A percentile compares a stretch with the other conserved stretches of the same genome.
Evolutionary conservation across 23 tunicate species (phyloP).

Genomic region (Styela plicata): DNA sequence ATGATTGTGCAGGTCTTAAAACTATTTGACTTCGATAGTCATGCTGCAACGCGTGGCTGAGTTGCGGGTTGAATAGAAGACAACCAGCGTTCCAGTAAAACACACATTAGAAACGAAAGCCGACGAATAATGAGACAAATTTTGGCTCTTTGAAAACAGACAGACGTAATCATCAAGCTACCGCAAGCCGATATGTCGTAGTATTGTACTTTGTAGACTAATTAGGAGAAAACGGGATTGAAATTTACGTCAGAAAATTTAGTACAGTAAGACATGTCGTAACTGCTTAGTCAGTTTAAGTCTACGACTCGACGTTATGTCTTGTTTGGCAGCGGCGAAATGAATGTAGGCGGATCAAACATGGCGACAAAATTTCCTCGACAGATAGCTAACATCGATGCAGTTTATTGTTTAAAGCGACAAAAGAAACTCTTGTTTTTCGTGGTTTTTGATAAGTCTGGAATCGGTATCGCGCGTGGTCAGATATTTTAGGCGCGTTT

Average conservation of each 20-base stretch:
- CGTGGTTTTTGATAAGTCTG: neutral
- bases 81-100: neutral
- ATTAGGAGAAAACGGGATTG: neutral
- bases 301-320: neutral
- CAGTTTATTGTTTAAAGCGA: neutral
- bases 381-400: neutral
- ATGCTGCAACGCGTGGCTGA: neutral
- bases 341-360: neutral
- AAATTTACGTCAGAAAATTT: neutral
- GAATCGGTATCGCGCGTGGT: neutral
- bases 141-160: neutral
- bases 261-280: neutral
- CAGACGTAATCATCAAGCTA: neutral
- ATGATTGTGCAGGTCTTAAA: neutral
- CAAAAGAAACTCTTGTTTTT: neutral
- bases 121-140: neutral
- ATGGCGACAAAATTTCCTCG: too few relatives aligned
- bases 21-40: neutral
- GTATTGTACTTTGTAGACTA: neutral
- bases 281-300: neutral
- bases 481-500: neutral
- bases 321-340: neutral
- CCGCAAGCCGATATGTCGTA: neutral
- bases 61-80: neutral
- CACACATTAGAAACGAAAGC: neutral